These are phyloP conservation scores for Scaptomyza parva DNA, from an alignment of 2,888 invertebrate genomes.

Conservation along the genomic window DNA sequence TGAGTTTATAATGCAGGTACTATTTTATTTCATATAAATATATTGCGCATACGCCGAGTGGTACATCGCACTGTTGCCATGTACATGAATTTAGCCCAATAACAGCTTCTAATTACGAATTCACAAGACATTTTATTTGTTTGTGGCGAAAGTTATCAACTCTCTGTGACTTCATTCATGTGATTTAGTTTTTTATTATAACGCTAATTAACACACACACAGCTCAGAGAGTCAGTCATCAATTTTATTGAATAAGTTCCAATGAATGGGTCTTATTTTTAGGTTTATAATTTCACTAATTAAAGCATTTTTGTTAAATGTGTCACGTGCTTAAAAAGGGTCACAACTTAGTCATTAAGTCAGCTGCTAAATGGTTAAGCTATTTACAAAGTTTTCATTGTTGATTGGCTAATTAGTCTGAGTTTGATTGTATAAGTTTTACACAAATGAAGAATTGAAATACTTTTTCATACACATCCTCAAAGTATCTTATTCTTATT, in stretches of 20 bases:
- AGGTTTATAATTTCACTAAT: slow-evolving; percentile 44
- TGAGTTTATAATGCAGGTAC: slow-evolving; percentile 45
- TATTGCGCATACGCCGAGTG: slow-evolving; percentile 68
- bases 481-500: too few species aligned
- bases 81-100: slow-evolving; percentile 37
- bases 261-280: slow-evolving; percentile 44
- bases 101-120: slow-evolving; percentile 42
- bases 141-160: slow-evolving; percentile 28
- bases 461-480: too few species aligned
- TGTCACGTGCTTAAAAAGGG: slow-evolving; percentile 50
- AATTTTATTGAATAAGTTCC: background rate
- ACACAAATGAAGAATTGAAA: too few species aligned
- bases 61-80: slow-evolving; percentile 22
- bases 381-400: slow-evolving; percentile 21
- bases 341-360: slow-evolving; percentile 14
- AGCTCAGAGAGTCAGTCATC: slow-evolving; percentile 26
- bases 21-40: slow-evolving; percentile 6
- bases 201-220: slow-evolving; percentile 52
- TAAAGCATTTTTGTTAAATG: slow-evolving; percentile 34
- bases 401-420: slow-evolving; percentile 19
- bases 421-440: slow-evolving; percentile 1
- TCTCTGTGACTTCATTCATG: slow-evolving; percentile 28
- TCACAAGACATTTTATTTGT: slow-evolving; percentile 30
- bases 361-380: slow-evolving; percentile 18
- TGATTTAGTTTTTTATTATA: slow-evolving; percentile 46